Conservation (phyloP, 2,888 invertebrate species). For the Mesochorus sp. region DNA sequence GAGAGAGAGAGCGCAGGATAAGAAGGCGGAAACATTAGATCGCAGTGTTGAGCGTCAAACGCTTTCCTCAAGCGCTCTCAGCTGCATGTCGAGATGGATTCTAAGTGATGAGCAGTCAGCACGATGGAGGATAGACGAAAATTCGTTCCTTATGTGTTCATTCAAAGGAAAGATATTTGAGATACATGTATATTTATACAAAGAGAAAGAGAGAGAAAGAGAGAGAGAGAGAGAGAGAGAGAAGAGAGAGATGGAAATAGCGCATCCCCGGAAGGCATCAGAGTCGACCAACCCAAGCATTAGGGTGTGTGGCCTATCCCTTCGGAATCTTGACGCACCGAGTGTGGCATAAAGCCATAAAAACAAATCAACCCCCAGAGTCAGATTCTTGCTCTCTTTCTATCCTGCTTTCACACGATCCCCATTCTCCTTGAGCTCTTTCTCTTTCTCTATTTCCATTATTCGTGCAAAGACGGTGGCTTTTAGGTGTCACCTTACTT, state of each 20-base stretch:
- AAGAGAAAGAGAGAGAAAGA: conserved; percentile 8
- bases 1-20: too few species aligned
- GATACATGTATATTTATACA: too few species aligned
- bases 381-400: conserved; percentile 34
- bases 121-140: conserved; percentile 38
- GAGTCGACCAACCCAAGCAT: conserved; percentile 42
- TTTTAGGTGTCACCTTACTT: conserved; percentile 68
- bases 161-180: too few species aligned
- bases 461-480: conserved; percentile 46
- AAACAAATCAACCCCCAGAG: conserved; percentile 62
- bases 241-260: conserved; percentile 40
- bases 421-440: conserved; percentile 1
- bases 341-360: conserved; percentile 60
- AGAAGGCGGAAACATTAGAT: too few species aligned
- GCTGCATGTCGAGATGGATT: conserved; percentile 7
- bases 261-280: conserved; percentile 62
- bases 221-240: not conserved
- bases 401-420: not conserved
- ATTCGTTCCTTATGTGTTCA: conserved; percentile 41
- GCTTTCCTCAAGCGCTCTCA: conserved; percentile 34
- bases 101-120: conserved; percentile 38
- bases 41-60: conserved; percentile 13
- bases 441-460: conserved; percentile 25
- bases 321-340: conserved; percentile 56
- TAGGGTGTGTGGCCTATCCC: conserved; percentile 41